These are phyloP conservation scores for Choreutis nemorana DNA, from an alignment of 2,888 invertebrate species.

Conservation along the genomic window DNA sequence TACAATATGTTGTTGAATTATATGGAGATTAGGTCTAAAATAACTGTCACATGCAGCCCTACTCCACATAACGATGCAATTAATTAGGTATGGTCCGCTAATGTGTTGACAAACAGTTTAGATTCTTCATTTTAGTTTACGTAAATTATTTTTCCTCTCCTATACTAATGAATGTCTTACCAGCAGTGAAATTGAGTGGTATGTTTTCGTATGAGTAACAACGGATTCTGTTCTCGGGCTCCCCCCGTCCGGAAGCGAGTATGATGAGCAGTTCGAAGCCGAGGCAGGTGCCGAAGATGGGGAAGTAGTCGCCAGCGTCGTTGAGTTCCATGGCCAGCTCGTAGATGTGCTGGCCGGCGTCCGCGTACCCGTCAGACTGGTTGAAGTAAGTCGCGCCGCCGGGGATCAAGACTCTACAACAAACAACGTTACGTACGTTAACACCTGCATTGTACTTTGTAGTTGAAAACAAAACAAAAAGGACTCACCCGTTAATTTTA, in stretches of 20 bases:
- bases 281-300: slow-evolving; percentile 88
- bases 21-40: too few relatives aligned
- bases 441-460: too few relatives aligned
- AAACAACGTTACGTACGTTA: too few relatives aligned
- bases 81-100: too few relatives aligned
- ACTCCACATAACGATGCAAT: too few relatives aligned
- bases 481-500: slow-evolving; percentile 79
- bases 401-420: slow-evolving; percentile 81
- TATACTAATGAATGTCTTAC: too few relatives aligned
- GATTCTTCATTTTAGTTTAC: too few relatives aligned
- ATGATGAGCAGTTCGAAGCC: slow-evolving; percentile 84
- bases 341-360: slow-evolving; percentile 75
- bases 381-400: slow-evolving; percentile 82
- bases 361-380: slow-evolving; percentile 75
- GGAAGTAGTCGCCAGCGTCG: slow-evolving; percentile 76
- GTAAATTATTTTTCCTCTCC: too few relatives aligned
- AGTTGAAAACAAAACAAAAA: too few relatives aligned
- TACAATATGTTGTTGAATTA: too few relatives aligned
- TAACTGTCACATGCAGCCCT: too few relatives aligned
- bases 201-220: slow-evolving; percentile 72
- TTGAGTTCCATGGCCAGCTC: slow-evolving; percentile 75
- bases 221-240: slow-evolving; percentile 63
- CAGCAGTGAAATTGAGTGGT: slow-evolving; percentile 71
- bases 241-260: slow-evolving; percentile 55
- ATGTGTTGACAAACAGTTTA: too few relatives aligned